Evolutionary conservation across 2,797 vertebrate genomes (phyloP), one percentile per base, ranked within the genome.

Genomic region (Vespertilio murinus): DNA sequence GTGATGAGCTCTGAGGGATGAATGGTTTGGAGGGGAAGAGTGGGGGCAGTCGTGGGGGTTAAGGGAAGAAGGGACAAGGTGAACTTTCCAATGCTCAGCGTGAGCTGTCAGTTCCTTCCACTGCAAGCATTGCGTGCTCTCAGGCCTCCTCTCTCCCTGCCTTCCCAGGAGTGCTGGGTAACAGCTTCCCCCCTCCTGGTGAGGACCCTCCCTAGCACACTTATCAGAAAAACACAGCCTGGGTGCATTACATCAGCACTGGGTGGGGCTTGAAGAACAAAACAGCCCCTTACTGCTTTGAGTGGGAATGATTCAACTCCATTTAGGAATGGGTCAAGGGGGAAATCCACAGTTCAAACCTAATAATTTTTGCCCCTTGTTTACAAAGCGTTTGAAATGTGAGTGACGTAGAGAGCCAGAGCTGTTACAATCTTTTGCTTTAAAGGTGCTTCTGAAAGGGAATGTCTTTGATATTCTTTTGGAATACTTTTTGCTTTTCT

Each of bases 341-440:
- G 92, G 87, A 89, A 71, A 90, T 20, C 20, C 69, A 71, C 38
- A 23, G n/a, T 80, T 96, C 93, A 80, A 64, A 88, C 69, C 86
- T 91, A 91, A 93, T 84, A 69, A 59, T 56, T 95, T 94, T 92
- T 97, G 94, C 96, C 97, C 97, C 95, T 96, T 96, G 20, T 96
- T 98, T 98, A 98, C 96, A 95, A 97, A 97, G 97, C 96, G 89
- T 97, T 97, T 96, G 97, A 98, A 98, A 97, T 97, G 97, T 96
- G 97, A 98, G 97, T 88, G 93, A 89, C 0, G 75, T 25, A 56
- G 86, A 47, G 69, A 79, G 67, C 80, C 65, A 97, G 96, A 96
- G 92, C 96, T 96, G 87, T 0, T 2, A 95, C 89, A 94, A 85
- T 96, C 90, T 83, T 97, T 97, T 71, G 67, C 96, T 93, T 96